Evolutionary conservation across 2,888 invertebrate species (phyloP), one percentile per base, ranked within the genome.

Genomic region (Deilephila elpenor): DNA sequence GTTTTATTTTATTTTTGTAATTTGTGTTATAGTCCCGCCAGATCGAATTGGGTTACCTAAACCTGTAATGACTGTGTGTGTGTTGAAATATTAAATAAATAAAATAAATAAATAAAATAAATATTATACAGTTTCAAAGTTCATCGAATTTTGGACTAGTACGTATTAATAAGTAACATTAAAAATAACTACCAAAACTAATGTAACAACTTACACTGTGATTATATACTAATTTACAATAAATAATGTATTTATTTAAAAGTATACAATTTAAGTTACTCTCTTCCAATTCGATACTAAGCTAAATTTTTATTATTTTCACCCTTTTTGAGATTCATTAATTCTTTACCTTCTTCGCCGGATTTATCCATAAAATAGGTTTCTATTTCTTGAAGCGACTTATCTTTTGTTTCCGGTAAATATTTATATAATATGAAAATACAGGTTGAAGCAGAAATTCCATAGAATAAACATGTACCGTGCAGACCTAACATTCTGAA

Each of bases 391-490:
- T 74, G 67, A 34, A 79, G 60, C 29, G 78, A 75, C 70, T 78
- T 80, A 56, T 80, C 78, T 73, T 82, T 80, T 0, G 83, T 82
- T 75, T 82, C 80, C 32, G 79, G 82, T 53, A 82, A 75, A 75
- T 76, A 80, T 51, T 75, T 75, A 62, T 76, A 79, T 25, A 79
- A 59, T 29, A 79, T n/a, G 20, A 70, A 51, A 19, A 74, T 74
- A 51, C 74, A 77, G 32, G 78, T 37, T 5, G 75, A 74, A 3
- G 78, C 73, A 5, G 75, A 74, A 8, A 81, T 29, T 6, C 76
- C 80, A 73, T 75, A 81, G 34, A 80, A 78, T 34, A 82, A 67
- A 74, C 79, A 82, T 7, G 78, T 73, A 4, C 80, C 80, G 25
- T 81, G 77, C 59, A 82, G 73, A 11, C 71, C 76, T 19, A 79